A percentile compares a stretch with the other conserved stretches of the same genome.
Evolutionary conservation across 2,888 invertebrate species (phyloP).

Genomic region (Lasius platythorax): DNA sequence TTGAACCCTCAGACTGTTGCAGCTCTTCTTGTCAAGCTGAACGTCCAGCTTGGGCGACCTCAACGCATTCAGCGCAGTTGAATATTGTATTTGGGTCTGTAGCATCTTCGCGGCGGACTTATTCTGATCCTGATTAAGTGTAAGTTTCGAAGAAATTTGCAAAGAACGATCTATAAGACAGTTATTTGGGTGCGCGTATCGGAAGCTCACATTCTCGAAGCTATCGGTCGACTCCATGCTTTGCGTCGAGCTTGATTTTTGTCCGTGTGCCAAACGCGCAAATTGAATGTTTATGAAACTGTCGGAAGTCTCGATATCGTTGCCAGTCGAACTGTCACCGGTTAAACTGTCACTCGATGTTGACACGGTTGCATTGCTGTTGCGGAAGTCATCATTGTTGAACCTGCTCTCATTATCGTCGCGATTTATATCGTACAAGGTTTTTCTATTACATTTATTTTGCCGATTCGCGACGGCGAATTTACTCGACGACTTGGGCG

Average conservation of each 20-base stretch:
- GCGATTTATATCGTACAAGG: constrained; percentile 39
- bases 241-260: constrained; percentile 76
- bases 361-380: constrained; percentile 58
- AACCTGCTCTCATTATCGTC: constrained; percentile 22
- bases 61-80: constrained; percentile 24
- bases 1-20: neutral
- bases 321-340: constrained; percentile 73
- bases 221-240: constrained; percentile 80
- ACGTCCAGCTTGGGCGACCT: constrained; percentile 47
- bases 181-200: constrained; percentile 51
- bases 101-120: constrained; percentile 43
- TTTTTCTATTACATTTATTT: constrained; percentile 40
- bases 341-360: constrained; percentile 75
- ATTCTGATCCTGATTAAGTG: constrained; percentile 41
- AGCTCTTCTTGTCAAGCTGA: constrained; percentile 32
- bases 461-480: constrained; percentile 15
- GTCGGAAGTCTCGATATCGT: constrained; percentile 81
- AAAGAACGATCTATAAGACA: constrained; percentile 16
- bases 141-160: constrained; percentile 23
- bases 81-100: constrained; percentile 16
- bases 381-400: constrained; percentile 63
- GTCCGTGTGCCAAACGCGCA: constrained; percentile 72
- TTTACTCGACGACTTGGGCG: constrained; percentile 63
- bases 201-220: constrained; percentile 77
- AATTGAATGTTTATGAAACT: constrained; percentile 82